Evolutionary conservation across 2,113 vertebrate species (phyloP).

Genomic region (Rhombomys opimus): DNA sequence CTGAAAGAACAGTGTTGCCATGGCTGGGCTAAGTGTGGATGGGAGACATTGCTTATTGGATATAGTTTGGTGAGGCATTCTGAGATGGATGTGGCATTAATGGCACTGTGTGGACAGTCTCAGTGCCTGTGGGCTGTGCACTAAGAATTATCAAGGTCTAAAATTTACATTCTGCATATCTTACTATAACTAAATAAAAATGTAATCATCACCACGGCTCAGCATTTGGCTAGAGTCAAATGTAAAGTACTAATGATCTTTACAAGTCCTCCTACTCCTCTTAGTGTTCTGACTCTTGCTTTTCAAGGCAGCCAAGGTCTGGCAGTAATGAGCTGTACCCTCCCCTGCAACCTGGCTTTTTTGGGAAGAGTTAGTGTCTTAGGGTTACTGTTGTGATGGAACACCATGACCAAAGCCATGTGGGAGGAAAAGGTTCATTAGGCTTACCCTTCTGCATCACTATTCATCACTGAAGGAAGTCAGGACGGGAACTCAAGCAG

Average conservation of each 20-base stretch:
- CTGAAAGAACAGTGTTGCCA: not conserved
- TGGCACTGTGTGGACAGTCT: not conserved
- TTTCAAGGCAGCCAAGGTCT: not conserved
- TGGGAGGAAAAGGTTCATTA: not conserved
- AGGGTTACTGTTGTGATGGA: not conserved
- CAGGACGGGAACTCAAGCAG: not conserved
- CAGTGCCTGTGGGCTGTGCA: not conserved
- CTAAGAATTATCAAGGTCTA: not conserved
- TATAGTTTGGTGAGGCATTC: not conserved
- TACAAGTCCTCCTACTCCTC: not conserved
- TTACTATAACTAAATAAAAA: not conserved
- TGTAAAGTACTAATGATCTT: not conserved
- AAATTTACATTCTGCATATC: not conserved
- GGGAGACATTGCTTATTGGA: not conserved
- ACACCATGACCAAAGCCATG: not conserved
- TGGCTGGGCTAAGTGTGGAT: rapidly evolving
- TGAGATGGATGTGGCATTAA: not conserved
- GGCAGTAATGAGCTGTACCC: not conserved
- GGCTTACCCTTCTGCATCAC: not conserved
- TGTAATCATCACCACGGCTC: not conserved
- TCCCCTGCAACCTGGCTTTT: not conserved
- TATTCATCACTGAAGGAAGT: not conserved
- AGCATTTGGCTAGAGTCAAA: not conserved
- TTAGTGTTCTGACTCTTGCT: not conserved
- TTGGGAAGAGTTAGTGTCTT: not conserved